These are phyloP conservation scores for Ophion ventricosus DNA, from an alignment of 2,888 invertebrate species.

Conservation along the genomic window DNA sequence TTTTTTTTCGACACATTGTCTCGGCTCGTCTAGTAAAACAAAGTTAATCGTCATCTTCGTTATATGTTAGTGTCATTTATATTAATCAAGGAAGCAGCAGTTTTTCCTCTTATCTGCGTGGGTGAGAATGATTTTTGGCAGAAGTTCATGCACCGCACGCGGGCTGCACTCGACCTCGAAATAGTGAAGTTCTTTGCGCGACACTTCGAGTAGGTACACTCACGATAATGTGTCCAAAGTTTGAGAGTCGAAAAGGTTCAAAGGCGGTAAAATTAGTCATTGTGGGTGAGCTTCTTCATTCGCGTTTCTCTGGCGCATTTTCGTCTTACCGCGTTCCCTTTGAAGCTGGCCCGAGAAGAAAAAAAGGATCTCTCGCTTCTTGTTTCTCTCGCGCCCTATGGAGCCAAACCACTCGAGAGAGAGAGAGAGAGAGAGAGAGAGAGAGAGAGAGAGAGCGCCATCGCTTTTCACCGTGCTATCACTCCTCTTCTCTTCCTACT, in stretches of 20 bases:
- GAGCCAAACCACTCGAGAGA: constrained; percentile 61
- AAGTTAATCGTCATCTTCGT: neutral
- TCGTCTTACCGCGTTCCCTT: constrained; percentile 66
- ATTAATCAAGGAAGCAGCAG: neutral
- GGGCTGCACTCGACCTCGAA: constrained; percentile 12
- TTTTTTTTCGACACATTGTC: too few species aligned
- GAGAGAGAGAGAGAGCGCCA: constrained; percentile 45
- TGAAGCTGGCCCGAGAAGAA: constrained; percentile 63
- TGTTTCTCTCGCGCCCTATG: constrained; percentile 48
- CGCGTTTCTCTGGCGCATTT: constrained; percentile 63
- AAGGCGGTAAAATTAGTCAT: constrained; percentile 73
- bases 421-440: constrained; percentile 39
- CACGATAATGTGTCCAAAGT: constrained; percentile 49
- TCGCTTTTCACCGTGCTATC: constrained; percentile 62
- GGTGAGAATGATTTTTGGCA: constrained; percentile 61
- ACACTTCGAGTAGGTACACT: constrained; percentile 9
- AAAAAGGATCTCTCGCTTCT: constrained; percentile 16
- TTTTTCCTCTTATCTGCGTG: constrained; percentile 19
- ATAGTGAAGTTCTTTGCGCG: constrained; percentile 11
- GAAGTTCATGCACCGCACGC: constrained; percentile 23
- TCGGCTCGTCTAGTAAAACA: neutral
- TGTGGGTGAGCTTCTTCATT: constrained; percentile 71
- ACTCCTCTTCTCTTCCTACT: constrained; percentile 49
- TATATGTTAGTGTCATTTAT: neutral
- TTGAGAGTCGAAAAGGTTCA: constrained; percentile 64